Evolutionary conservation across 2,888 invertebrate genomes (phyloP).

Genomic region (Cyclophora albipunctata): DNA sequence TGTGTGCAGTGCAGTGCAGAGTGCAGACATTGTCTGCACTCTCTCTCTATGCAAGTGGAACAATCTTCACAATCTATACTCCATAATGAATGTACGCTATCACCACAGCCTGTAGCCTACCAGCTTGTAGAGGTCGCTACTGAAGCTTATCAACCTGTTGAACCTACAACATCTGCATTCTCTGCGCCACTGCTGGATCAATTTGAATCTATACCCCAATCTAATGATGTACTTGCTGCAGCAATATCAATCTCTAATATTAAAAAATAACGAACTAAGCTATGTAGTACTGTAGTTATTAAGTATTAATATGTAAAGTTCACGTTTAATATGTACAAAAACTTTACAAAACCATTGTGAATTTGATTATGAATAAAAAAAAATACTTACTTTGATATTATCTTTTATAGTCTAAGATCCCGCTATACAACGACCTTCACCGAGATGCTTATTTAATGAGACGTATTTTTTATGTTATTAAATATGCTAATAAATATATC

Average conservation of each 20-base stretch:
- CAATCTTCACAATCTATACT: too few species aligned
- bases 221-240: slow-evolving; percentile 12
- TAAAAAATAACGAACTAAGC: slow-evolving; percentile 9
- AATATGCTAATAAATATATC: too few species aligned
- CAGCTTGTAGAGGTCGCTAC: slow-evolving; percentile 10
- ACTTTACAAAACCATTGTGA: slow-evolving; percentile 7
- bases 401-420: too few species aligned
- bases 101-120: slow-evolving; percentile 11
- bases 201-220: slow-evolving; percentile 6
- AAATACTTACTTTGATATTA: slow-evolving; percentile 13
- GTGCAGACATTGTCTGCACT: too few species aligned
- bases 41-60: too few species aligned
- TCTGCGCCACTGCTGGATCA: slow-evolving; percentile 10
- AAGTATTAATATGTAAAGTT: slow-evolving; percentile 11
- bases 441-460: too few species aligned
- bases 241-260: slow-evolving; percentile 10
- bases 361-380: slow-evolving; percentile 9
- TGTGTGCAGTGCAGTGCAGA: too few species aligned
- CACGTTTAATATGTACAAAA: slow-evolving; percentile 9
- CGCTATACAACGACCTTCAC: too few species aligned
- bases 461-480: too few species aligned
- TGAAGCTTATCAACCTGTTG: slow-evolving; percentile 8
- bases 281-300: slow-evolving; percentile 12
- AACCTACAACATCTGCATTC: too few species aligned
- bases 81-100: slow-evolving; percentile 10